Conservation (phyloP, 2,113 vertebrate genomes). For the Pterophyllum scalare region DNA sequence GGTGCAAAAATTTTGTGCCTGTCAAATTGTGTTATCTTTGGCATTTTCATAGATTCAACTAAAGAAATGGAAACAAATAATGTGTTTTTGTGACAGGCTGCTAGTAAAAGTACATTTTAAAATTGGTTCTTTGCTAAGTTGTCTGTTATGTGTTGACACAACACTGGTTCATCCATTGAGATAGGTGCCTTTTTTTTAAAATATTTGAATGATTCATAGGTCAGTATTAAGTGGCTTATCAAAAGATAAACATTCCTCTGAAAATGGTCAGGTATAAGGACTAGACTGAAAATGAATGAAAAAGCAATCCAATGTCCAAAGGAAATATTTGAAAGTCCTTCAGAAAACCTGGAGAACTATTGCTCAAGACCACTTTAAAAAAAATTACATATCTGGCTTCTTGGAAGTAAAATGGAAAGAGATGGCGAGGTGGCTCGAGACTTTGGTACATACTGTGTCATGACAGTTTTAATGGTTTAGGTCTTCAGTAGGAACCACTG, state of each 20-base stretch:
- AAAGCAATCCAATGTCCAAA: neutral
- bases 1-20: neutral
- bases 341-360: neutral
- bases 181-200: neutral
- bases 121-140: too few relatives aligned
- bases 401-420: neutral
- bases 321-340: neutral
- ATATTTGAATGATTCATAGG: neutral
- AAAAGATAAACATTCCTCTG: neutral
- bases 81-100: neutral
- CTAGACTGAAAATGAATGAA: neutral
- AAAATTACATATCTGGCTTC: neutral
- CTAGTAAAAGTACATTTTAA: neutral
- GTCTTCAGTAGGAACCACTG: neutral
- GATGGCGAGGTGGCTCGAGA: neutral
- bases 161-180: neutral
- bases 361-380: too few relatives aligned
- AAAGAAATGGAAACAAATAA: neutral
- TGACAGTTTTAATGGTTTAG: neutral
- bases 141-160: neutral
- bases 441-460: neutral
- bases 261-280: neutral
- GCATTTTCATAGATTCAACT: neutral
- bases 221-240: neutral
- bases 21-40: neutral